Percentiles rank a stretch among this genome's conserved stretches.
These are phyloP conservation scores for Brachystomella parvula DNA, from an alignment of 1,140 invertebrate species.

Conservation along the genomic window DNA sequence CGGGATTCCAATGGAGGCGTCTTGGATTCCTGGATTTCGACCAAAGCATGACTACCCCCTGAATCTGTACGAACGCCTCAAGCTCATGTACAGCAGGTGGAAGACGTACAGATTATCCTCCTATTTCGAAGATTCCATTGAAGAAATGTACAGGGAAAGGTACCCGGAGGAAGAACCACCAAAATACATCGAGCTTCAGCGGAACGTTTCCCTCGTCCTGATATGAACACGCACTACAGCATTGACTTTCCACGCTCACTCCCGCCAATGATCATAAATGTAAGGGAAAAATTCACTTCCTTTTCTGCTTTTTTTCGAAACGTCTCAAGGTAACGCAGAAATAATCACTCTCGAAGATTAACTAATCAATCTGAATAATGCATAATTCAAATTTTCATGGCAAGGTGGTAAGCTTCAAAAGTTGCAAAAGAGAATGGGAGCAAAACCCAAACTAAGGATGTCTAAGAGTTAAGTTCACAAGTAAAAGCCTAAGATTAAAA, in stretches of 20 bases:
- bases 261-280: constrained; percentile 14
- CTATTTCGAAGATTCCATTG: not conserved
- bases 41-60: not conserved
- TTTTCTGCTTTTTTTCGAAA: no score
- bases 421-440: no score
- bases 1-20: constrained; percentile 11
- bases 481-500: no score
- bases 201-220: constrained; percentile 16
- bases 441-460: no score
- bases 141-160: not conserved
- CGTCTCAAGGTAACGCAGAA: no score
- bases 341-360: no score
- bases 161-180: not conserved
- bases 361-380: no score
- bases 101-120: not conserved
- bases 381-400: no score
- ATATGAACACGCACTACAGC: constrained; percentile 18
- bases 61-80: not conserved
- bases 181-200: constrained; percentile 14
- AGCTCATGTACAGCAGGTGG: not conserved
- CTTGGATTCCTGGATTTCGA: constrained; percentile 12
- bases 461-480: no score
- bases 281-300: no score
- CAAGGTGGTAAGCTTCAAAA: no score
- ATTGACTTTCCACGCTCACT: constrained; percentile 25